phyloP scores from a whole-genome alignment of 2,888 invertebrate species.

The Emmelina monodactyla region DNA sequence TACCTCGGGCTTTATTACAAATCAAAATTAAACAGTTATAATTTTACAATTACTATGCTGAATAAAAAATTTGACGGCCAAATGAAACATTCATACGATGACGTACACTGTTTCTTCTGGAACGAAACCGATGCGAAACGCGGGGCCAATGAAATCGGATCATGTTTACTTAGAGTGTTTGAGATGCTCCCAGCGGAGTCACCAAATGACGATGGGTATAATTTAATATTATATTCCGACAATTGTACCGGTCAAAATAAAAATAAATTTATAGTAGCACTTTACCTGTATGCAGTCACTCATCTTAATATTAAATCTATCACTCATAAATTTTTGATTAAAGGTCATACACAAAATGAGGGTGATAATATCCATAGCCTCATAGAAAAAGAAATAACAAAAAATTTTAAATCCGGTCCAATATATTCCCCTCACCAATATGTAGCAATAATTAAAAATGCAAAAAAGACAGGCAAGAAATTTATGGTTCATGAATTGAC shows the following conservation, averaged over 20 bases:
- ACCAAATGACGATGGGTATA: slow-evolving; percentile 8
- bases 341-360: slow-evolving; percentile 17
- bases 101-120: slow-evolving; percentile 18
- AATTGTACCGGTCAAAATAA: slow-evolving; percentile 17
- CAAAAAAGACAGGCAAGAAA: slow-evolving; percentile 5
- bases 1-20: slow-evolving; percentile 16
- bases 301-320: slow-evolving; percentile 13
- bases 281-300: slow-evolving; percentile 13
- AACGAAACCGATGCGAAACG: slow-evolving; percentile 18
- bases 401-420: slow-evolving; percentile 14
- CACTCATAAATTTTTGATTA: slow-evolving; percentile 15
- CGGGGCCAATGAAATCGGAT: slow-evolving; percentile 17
- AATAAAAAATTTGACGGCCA: neutral
- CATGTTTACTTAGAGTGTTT: slow-evolving; percentile 11
- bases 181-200: slow-evolving; percentile 4
- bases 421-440: slow-evolving; percentile 15
- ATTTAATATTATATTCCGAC: slow-evolving; percentile 14
- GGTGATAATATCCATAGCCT: slow-evolving; percentile 13
- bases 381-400: slow-evolving; percentile 16
- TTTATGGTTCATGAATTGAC: neutral
- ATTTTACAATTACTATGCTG: slow-evolving; percentile 11
- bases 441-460: slow-evolving; percentile 12
- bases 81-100: slow-evolving; percentile 4
- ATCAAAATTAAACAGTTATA: slow-evolving; percentile 15
- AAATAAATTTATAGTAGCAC: slow-evolving; percentile 15